A percentile compares a stretch with the other conserved stretches of the same genome.
These are phyloP conservation scores for Xenopus laevis DNA, from an alignment of 2,113 vertebrate genomes.

Conservation along the genomic window DNA sequence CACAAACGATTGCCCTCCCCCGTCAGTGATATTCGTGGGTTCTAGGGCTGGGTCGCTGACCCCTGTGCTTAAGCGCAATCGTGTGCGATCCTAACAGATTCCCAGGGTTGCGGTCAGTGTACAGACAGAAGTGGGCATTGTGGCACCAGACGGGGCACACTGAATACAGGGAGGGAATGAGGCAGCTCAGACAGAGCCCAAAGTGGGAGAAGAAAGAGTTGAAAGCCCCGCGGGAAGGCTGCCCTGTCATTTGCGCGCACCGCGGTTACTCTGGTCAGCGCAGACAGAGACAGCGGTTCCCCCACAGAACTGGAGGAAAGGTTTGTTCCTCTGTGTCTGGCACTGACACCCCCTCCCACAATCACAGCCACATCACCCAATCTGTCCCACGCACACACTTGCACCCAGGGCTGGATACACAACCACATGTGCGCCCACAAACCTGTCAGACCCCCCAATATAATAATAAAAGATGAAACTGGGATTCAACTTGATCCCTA, in stretches of 20 bases:
- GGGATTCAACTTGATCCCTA: too few species aligned
- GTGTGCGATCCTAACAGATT: too few species aligned
- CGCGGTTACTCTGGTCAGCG: conserved; percentile 27
- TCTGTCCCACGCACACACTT: too few species aligned
- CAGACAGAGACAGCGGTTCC: conserved; percentile 36
- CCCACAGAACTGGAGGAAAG: conserved; percentile 5
- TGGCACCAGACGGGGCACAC: conserved; percentile 29
- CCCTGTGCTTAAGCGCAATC: too few species aligned
- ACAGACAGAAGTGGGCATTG: conserved; percentile 18
- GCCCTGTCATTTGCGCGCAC: conserved; percentile 28
- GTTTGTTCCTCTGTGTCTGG: neutral
- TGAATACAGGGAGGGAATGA: neutral
- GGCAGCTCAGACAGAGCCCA: conserved; percentile 14
- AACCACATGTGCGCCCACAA: neutral
- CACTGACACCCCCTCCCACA: neutral
- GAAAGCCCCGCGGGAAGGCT: conserved; percentile 26
- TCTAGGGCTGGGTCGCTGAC: too few species aligned
- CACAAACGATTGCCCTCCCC: too few species aligned
- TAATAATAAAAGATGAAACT: too few species aligned
- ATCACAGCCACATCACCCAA: neutral
- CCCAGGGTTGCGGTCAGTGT: conserved; percentile 4
- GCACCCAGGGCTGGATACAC: neutral
- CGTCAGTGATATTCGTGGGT: too few species aligned
- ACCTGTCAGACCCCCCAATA: too few species aligned
- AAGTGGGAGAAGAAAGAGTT: conserved; percentile 11